Percentiles rank a stretch among this genome's conserved stretches.
These are phyloP conservation scores for Conus canariensis DNA, from an alignment of 2,888 invertebrate species.

Conservation along the genomic window DNA sequence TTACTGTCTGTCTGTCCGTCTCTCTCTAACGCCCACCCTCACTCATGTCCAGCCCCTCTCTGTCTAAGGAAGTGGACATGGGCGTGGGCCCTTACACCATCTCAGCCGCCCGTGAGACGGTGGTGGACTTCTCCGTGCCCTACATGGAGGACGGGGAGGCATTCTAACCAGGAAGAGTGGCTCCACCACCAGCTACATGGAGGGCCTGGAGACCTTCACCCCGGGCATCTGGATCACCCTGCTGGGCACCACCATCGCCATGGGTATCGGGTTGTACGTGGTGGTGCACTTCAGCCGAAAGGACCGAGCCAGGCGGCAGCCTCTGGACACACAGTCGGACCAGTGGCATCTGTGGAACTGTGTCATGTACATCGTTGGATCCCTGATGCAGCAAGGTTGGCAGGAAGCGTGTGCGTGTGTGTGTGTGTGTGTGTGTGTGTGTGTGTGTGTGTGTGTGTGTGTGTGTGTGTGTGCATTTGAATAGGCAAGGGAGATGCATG, in stretches of 20 bases:
- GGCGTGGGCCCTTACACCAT: conserved; percentile 67
- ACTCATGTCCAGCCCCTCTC: not conserved
- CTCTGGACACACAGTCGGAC: not conserved
- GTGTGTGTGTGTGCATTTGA: too few species aligned
- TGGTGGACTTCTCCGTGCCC: conserved; percentile 66
- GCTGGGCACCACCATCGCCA: conserved; percentile 41
- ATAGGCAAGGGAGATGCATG: not conserved
- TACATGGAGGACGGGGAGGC: conserved; percentile 67
- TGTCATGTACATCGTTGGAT: conserved; percentile 52
- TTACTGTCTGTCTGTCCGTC: too few species aligned
- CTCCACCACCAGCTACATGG: conserved; percentile 47
- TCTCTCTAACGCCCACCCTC: conserved; percentile 9
- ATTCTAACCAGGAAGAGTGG: conserved; percentile 60
- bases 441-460: not conserved
- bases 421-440: conserved; percentile 15
- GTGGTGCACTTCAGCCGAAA: conserved; percentile 47
- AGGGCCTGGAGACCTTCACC: conserved; percentile 55
- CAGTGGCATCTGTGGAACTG: conserved; percentile 43
- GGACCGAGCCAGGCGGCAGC: not conserved
- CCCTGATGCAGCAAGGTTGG: conserved; percentile 56
- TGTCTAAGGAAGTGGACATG: conserved; percentile 59
- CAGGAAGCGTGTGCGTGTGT: not conserved
- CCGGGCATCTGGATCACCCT: conserved; percentile 53
- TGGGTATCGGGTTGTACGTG: conserved; percentile 51
- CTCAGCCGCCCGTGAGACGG: conserved; percentile 57